phyloP scores from a whole-genome alignment of 1,140 invertebrate genomes.

The Formica exsecta region DNA sequence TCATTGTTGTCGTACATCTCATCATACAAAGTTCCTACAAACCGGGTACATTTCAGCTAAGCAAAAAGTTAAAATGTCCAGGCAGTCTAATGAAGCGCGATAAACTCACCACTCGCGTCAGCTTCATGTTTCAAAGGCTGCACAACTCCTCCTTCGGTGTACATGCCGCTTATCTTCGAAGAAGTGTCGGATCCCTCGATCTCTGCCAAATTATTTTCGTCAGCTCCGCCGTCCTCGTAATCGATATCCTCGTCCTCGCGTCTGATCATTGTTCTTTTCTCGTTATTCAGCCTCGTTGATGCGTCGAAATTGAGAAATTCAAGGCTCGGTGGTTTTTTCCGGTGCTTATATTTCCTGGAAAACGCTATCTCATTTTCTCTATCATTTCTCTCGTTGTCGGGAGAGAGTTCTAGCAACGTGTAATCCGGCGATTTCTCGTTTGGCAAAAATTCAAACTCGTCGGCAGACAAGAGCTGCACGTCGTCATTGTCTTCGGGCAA shows the following conservation, averaged over 20 bases:
- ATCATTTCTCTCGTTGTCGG: background rate
- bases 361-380: slow-evolving; percentile 82
- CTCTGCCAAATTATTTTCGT: slow-evolving; percentile 84
- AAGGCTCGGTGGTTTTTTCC: slow-evolving; percentile 24
- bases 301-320: slow-evolving; percentile 5
- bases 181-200: background rate
- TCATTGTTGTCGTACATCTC: slow-evolving; percentile 71
- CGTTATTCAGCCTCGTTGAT: background rate
- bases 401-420: background rate
- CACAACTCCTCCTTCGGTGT: slow-evolving; percentile 89
- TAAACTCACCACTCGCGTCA: slow-evolving; percentile 49
- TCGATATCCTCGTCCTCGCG: slow-evolving; percentile 76
- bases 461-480: background rate
- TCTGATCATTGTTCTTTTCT: slow-evolving; percentile 83
- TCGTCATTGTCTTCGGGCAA: slow-evolving; percentile 36
- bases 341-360: slow-evolving; percentile 77
- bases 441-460: slow-evolving; percentile 71
- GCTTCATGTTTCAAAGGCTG: slow-evolving; percentile 72
- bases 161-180: slow-evolving; percentile 82
- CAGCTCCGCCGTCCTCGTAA: slow-evolving; percentile 47
- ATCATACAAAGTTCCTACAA: slow-evolving; percentile 59
- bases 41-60: background rate
- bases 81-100: background rate
- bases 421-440: slow-evolving; percentile 59
- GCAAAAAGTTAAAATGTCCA: background rate